Conservation (phyloP, 2,888 invertebrate species). For the Leptinotarsa haldemani region DNA sequence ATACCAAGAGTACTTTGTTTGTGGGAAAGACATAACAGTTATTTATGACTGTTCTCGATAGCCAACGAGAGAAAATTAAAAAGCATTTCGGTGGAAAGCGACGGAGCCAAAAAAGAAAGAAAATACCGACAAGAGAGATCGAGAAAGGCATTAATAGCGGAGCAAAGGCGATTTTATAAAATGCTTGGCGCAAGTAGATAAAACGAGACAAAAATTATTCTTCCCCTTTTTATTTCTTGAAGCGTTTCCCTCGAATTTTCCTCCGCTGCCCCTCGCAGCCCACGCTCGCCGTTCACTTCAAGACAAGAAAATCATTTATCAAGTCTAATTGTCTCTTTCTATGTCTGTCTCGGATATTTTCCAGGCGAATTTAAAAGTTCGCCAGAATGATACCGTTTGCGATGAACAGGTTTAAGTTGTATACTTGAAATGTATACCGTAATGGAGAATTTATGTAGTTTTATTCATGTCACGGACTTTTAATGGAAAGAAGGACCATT, state of each 20-base stretch:
- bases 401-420: slow-evolving; percentile 33
- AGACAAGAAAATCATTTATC: slow-evolving; percentile 63
- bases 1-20: slow-evolving; percentile 46
- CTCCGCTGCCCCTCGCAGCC: slow-evolving; percentile 34
- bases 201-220: slow-evolving; percentile 64
- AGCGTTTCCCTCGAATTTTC: slow-evolving; percentile 45
- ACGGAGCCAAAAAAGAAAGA: slow-evolving; percentile 50
- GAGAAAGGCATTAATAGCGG: slow-evolving; percentile 56
- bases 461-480: background rate
- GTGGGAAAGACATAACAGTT: slow-evolving; percentile 46
- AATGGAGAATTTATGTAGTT: slow-evolving; percentile 2
- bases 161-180: slow-evolving; percentile 63
- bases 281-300: slow-evolving; percentile 39
- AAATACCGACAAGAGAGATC: slow-evolving; percentile 53
- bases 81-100: slow-evolving; percentile 43
- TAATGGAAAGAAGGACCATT: background rate
- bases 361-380: slow-evolving; percentile 40
- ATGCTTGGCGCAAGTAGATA: slow-evolving; percentile 62
- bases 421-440: background rate
- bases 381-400: slow-evolving; percentile 21
- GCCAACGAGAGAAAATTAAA: slow-evolving; percentile 52
- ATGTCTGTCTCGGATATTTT: slow-evolving; percentile 55
- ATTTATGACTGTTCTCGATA: slow-evolving; percentile 47
- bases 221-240: slow-evolving; percentile 60
- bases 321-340: slow-evolving; percentile 63